phyloP scores from a whole-genome alignment of 2,113 vertebrate species.

The Cheilinus undulatus region DNA sequence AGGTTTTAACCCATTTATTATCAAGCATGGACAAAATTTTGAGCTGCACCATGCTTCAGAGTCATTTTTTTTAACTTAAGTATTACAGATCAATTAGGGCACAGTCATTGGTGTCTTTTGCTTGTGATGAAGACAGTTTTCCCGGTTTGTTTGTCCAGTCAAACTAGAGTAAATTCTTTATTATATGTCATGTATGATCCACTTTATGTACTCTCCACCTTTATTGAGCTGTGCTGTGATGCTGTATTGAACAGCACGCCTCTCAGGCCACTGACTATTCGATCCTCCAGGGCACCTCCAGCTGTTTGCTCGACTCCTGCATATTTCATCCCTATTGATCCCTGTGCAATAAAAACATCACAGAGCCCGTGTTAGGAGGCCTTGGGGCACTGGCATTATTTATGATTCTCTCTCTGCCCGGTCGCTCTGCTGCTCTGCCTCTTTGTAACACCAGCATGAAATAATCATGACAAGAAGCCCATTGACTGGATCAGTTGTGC shows the following conservation, averaged over 20 bases:
- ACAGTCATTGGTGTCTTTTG: background rate
- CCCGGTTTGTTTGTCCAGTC: too few relatives aligned
- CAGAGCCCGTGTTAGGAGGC: conserved; percentile 17
- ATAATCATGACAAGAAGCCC: conserved; percentile 52
- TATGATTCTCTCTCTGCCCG: conserved; percentile 40
- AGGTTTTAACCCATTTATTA: background rate
- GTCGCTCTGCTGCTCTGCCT: conserved; percentile 17
- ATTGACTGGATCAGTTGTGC: conserved; percentile 27
- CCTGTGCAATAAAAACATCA: conserved; percentile 60
- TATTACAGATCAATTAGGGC: background rate
- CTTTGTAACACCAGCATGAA: conserved; percentile 60
- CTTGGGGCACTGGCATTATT: conserved; percentile 53
- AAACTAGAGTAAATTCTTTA: background rate
- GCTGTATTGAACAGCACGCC: background rate
- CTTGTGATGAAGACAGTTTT: background rate
- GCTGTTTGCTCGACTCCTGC: conserved; percentile 56
- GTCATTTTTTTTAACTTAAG: too few relatives aligned
- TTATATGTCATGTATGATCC: background rate
- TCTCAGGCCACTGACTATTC: conserved; percentile 4
- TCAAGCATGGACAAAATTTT: background rate
- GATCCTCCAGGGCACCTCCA: conserved; percentile 30
- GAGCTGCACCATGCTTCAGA: background rate
- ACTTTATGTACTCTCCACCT: background rate
- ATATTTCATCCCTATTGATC: conserved; percentile 73
- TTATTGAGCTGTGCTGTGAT: background rate